phyloP scores from a whole-genome alignment of 2,113 vertebrate species.

The Sterrhoptilus dennistouni region DNA sequence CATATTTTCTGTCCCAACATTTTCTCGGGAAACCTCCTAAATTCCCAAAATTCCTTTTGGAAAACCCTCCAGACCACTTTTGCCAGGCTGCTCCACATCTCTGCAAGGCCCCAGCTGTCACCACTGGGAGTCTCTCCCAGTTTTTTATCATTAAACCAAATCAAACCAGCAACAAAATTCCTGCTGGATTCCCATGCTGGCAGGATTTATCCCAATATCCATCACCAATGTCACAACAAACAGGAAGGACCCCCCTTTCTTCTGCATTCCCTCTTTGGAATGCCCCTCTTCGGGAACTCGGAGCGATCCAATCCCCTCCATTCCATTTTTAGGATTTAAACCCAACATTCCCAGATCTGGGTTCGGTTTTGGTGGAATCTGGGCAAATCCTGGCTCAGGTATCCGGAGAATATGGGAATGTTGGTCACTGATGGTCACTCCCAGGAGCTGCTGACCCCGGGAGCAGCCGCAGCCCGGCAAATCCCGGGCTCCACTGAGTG shows the following conservation, averaged over 20 bases:
- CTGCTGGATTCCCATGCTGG: rapidly evolving
- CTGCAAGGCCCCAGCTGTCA: neutral
- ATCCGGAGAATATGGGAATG: rapidly evolving
- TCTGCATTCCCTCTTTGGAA: neutral
- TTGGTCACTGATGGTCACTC: neutral
- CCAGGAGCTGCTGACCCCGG: neutral
- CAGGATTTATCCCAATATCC: neutral
- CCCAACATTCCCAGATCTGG: rapidly evolving
- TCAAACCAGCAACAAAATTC: rapidly evolving
- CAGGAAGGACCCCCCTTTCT: rapidly evolving
- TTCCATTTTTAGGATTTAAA: neutral
- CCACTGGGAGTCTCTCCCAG: rapidly evolving
- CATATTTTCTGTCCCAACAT: rapidly evolving
- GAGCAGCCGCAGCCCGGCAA: neutral
- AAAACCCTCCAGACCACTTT: neutral
- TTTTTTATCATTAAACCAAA: neutral
- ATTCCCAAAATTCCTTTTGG: neutral
- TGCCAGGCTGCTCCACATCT: neutral
- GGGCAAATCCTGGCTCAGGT: neutral
- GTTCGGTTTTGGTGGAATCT: neutral
- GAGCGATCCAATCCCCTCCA: rapidly evolving
- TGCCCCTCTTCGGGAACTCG: no score
- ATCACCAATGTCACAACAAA: rapidly evolving
- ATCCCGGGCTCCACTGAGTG: neutral
- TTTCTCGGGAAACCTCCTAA: neutral